These are phyloP conservation scores for Bungarus multicinctus DNA, from an alignment of 2,113 vertebrate species.

Conservation along the genomic window DNA sequence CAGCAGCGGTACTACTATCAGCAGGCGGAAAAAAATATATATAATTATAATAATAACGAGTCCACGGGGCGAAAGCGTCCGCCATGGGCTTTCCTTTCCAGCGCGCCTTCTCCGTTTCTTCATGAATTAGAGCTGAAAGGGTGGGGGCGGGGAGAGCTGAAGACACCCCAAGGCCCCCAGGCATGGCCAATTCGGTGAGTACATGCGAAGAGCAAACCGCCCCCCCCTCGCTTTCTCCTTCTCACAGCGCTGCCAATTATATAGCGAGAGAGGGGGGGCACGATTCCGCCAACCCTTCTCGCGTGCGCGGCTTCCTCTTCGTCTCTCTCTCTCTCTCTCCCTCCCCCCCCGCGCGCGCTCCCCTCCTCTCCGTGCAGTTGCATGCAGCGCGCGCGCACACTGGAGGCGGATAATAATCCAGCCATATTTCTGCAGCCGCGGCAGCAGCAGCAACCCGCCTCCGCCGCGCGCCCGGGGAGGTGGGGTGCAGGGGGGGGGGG, in stretches of 20 bases:
- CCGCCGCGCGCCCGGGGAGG: not conserved
- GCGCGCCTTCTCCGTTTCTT: constrained; percentile 72
- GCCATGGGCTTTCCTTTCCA: constrained; percentile 69
- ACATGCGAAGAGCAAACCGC: constrained; percentile 34
- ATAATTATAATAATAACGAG: constrained; percentile 58
- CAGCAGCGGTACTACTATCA: constrained; percentile 42
- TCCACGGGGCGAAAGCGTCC: constrained; percentile 65
- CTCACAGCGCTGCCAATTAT: constrained; percentile 47
- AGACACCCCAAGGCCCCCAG: constrained; percentile 73
- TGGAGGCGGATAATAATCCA: constrained; percentile 21
- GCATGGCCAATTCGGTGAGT: constrained; percentile 95
- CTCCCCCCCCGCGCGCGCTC: not conserved
- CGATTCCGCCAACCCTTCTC: not conserved
- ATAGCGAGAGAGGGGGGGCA: constrained; percentile 25
- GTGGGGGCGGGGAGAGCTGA: constrained; percentile 59
- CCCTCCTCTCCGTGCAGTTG: not conserved
- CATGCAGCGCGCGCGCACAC: not conserved
- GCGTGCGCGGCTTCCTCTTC: constrained; percentile 10
- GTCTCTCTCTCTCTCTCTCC: not conserved
- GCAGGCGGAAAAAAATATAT: constrained; percentile 58
- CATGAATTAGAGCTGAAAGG: constrained; percentile 80
- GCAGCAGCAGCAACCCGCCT: not conserved
- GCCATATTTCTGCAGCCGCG: constrained; percentile 55
- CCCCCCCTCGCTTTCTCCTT: not conserved
- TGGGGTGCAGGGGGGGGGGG: too few relatives aligned